Evolutionary conservation across 37 sponge, comb jelly and placozoan species (phyloP).

Genomic region (Geodia barretti): DNA sequence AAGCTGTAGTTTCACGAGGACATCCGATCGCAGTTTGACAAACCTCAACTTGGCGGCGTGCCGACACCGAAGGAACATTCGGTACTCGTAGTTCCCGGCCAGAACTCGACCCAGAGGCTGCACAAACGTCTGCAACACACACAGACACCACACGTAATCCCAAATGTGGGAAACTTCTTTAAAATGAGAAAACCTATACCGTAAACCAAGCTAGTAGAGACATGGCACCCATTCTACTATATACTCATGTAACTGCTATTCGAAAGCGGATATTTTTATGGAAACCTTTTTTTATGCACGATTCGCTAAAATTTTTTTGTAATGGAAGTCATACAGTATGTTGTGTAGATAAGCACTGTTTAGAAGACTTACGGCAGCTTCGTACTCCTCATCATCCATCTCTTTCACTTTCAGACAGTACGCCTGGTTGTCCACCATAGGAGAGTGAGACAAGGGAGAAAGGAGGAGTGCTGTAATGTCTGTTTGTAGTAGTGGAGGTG

Average conservation of each 20-base stretch:
- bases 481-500: not conserved
- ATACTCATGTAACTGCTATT: too few relatives aligned
- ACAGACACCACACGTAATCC: too few relatives aligned
- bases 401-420: conserved; percentile 97
- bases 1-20: conserved; percentile 80
- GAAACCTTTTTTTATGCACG: too few relatives aligned
- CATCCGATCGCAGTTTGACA: conserved; percentile 79
- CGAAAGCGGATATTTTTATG: too few relatives aligned
- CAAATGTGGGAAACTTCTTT: too few relatives aligned
- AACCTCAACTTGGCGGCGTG: conserved; percentile 77
- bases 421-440: too few relatives aligned
- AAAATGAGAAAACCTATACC: too few relatives aligned
- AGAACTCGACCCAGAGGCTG: conserved; percentile 83
- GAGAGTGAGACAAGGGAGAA: not conserved
- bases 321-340: too few relatives aligned
- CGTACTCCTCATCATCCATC: conserved; percentile 96
- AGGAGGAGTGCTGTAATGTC: not conserved
- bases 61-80: conserved; percentile 79
- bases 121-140: conserved; percentile 61
- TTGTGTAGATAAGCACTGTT: too few relatives aligned
- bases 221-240: too few relatives aligned
- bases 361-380: conserved; percentile 65
- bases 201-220: too few relatives aligned
- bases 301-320: too few relatives aligned
- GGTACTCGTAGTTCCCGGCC: conserved; percentile 87